Evolutionary conservation across 2,113 vertebrate genomes (phyloP).

Genomic region (Sigmodon hispidus): DNA sequence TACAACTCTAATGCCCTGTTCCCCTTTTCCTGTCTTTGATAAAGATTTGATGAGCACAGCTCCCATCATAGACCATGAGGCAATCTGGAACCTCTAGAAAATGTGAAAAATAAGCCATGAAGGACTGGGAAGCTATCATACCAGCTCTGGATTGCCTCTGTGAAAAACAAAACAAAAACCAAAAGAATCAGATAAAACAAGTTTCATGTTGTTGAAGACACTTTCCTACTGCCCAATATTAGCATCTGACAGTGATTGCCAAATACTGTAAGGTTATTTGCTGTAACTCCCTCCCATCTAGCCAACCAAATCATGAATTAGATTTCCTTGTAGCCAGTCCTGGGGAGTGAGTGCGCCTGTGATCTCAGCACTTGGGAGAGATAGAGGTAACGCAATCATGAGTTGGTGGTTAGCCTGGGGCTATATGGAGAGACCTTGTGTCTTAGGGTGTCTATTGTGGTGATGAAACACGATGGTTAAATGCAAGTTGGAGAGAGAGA

Average conservation of each 20-base stretch:
- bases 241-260: background rate
- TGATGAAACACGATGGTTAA: background rate
- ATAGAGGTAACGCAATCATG: background rate
- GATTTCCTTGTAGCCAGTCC: background rate
- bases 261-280: background rate
- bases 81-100: background rate
- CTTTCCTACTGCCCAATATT: background rate
- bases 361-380: background rate
- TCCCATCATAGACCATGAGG: background rate
- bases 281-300: constrained; percentile 7
- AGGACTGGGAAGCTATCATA: background rate
- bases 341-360: background rate
- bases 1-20: background rate
- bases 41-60: background rate
- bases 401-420: background rate
- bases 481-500: background rate
- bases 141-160: background rate
- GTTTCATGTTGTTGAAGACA: background rate
- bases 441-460: background rate
- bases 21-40: background rate
- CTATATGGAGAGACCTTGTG: background rate
- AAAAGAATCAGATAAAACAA: background rate
- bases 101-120: background rate
- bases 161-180: background rate
- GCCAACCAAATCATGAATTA: background rate